These are phyloP conservation scores for Hypomecis punctinalis DNA, from an alignment of 2,888 invertebrate species.

Conservation along the genomic window DNA sequence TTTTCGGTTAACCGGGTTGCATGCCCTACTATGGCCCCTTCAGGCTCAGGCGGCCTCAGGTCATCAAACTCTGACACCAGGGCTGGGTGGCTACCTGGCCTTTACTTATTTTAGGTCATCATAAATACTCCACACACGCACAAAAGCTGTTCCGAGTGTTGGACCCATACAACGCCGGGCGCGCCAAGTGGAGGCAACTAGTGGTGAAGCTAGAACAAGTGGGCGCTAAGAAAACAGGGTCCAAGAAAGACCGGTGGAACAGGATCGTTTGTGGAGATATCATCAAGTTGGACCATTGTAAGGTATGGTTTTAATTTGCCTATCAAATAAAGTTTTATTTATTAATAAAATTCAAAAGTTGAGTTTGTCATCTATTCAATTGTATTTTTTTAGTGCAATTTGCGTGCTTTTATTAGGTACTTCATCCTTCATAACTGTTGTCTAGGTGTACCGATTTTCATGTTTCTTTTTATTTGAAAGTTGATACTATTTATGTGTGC, in stretches of 20 bases:
- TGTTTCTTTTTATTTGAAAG: no score
- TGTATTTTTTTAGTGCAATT: no score
- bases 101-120: slow-evolving; percentile 57
- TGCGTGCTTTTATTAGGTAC: no score
- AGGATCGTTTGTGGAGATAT: slow-evolving; percentile 37
- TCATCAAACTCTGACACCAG: no score
- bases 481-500: no score
- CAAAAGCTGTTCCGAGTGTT: slow-evolving; percentile 69
- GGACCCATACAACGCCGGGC: slow-evolving; percentile 68
- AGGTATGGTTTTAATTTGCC: slow-evolving; percentile 54
- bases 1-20: no score
- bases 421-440: no score
- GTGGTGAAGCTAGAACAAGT: slow-evolving; percentile 63
- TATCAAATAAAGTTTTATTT: no score
- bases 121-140: slow-evolving; percentile 70
- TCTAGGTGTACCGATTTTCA: no score
- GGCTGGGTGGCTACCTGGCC: not conserved
- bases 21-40: no score
- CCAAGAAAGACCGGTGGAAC: slow-evolving; percentile 62
- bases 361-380: not conserved
- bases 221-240: slow-evolving; percentile 64
- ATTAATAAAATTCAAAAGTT: no score
- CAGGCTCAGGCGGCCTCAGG: no score
- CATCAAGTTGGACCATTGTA: slow-evolving; percentile 65
- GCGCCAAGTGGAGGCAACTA: slow-evolving; percentile 75